phyloP scores from a whole-genome alignment of 92 coral and sea anemone species.

The Chrysogorgia sp. region DNA sequence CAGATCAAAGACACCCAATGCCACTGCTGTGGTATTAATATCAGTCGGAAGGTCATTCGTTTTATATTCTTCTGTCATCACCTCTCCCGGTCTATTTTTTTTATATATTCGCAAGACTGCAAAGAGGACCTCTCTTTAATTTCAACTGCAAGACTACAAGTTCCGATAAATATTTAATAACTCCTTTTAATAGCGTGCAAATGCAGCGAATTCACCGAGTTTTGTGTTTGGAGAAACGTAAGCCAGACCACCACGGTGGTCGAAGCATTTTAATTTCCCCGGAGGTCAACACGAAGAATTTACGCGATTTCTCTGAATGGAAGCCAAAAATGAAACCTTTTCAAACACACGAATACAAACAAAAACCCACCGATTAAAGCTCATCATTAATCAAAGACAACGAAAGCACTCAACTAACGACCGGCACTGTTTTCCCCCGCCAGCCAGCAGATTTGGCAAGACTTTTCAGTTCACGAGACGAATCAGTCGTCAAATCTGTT shows the following conservation, averaged over 20 bases:
- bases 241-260: no score
- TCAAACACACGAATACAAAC: conserved; percentile 38
- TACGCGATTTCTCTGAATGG: background rate
- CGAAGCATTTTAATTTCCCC: background rate
- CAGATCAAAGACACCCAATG: background rate
- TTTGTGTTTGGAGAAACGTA: background rate
- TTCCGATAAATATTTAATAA: conserved; percentile 41
- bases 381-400: conserved; percentile 7
- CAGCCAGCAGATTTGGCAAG: background rate
- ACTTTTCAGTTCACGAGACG: background rate
- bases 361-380: conserved; percentile 43
- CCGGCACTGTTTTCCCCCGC: background rate
- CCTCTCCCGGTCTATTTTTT: background rate
- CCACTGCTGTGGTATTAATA: background rate
- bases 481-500: background rate
- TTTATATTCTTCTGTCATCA: conserved; percentile 30
- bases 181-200: background rate
- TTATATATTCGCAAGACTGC: conserved; percentile 7
- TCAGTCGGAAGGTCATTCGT: background rate
- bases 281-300: background rate
- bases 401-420: background rate
- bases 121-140: conserved; percentile 17
- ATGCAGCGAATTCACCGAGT: background rate
- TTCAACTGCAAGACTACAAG: conserved; percentile 34
- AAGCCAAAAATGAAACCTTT: background rate